Evolutionary conservation across 2,797 vertebrate genomes (phyloP).

Genomic region (Poeciliopsis paucimaculata): DNA sequence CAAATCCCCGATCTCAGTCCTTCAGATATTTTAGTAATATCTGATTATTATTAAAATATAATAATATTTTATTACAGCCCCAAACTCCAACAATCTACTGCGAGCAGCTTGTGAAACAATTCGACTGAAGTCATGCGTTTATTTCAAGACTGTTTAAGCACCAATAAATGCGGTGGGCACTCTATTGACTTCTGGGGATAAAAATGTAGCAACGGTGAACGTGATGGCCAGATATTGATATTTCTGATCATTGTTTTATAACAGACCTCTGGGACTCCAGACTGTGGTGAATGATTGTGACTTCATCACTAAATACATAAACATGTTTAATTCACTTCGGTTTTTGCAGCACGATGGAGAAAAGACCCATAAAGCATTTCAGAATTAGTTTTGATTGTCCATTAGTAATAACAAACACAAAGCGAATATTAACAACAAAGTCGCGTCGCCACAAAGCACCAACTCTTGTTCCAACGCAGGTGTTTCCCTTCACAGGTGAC

Average conservation of each 20-base stretch:
- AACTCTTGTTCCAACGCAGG: constrained; percentile 34
- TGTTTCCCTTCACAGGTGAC: constrained; percentile 73
- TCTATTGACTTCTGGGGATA: not conserved
- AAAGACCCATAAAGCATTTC: not conserved
- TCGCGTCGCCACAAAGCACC: constrained; percentile 6
- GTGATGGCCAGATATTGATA: not conserved
- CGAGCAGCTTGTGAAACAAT: not conserved
- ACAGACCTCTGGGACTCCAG: not conserved
- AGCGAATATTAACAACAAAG: constrained; percentile 19
- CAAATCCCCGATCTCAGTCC: not conserved
- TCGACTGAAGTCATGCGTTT: not conserved
- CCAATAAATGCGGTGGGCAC: not conserved
- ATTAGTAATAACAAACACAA: not conserved
- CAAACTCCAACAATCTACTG: not conserved
- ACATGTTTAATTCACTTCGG: not conserved
- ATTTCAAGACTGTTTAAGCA: not conserved
- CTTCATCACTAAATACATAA: not conserved
- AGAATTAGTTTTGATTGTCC: not conserved
- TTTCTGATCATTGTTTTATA: not conserved
- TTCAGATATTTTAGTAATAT: not conserved
- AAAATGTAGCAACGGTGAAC: not conserved
- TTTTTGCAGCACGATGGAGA: not conserved
- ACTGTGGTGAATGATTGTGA: not conserved
- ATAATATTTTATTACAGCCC: too few species aligned
- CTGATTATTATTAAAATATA: too few species aligned